phyloP scores from a whole-genome alignment of 64 coral and sea anemone genomes.

The Hydrozoanthus tunicans region DNA sequence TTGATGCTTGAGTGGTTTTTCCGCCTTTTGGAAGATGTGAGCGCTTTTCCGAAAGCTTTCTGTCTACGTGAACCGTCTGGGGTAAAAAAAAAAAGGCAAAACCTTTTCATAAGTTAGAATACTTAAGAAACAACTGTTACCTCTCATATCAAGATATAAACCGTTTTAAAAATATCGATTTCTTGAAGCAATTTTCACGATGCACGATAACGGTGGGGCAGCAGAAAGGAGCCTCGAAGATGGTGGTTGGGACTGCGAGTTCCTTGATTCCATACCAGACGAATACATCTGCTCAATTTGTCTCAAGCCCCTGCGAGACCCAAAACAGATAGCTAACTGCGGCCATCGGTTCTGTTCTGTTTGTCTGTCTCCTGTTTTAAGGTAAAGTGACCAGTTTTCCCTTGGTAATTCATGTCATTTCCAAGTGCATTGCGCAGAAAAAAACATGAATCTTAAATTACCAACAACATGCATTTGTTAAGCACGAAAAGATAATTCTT shows the following conservation, averaged over 20 bases:
- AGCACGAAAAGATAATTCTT: no score
- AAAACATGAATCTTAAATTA: no score
- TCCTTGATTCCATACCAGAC: background rate
- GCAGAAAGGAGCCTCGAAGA: background rate
- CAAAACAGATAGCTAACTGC: constrained; percentile 46
- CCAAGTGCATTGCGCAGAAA: background rate
- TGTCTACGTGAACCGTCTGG: no score
- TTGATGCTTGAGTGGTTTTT: no score
- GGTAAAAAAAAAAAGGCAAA: no score
- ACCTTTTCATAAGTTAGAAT: background rate
- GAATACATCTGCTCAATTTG: constrained; percentile 30
- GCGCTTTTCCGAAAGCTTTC: no score
- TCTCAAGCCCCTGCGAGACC: constrained; percentile 45
- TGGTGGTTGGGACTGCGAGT: constrained; percentile 39
- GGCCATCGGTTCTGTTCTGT: constrained; percentile 37
- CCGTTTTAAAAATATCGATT: background rate
- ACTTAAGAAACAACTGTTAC: background rate
- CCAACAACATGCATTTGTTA: no score
- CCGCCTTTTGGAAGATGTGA: no score
- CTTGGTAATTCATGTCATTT: background rate
- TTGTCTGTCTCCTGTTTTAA: constrained; percentile 25
- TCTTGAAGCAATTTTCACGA: background rate
- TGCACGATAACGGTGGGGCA: constrained; percentile 16
- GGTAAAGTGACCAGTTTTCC: background rate
- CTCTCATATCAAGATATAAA: background rate